Base-by-base conservation (phyloP, 1,140 invertebrate species). In the Cryptotermes secundus region DNA sequence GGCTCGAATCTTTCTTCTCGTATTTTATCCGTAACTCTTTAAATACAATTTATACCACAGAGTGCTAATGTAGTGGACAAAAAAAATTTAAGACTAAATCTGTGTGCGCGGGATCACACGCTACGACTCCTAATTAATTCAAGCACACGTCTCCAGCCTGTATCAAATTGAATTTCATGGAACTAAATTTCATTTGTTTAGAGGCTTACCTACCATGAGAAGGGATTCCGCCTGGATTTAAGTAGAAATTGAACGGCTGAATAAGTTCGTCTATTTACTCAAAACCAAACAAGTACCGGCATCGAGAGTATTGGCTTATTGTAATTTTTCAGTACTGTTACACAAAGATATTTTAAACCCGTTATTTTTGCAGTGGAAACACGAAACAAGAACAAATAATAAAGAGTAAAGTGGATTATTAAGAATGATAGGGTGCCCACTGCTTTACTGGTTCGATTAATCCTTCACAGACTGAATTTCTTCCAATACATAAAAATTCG, bases 141-240 rank as follows among this genome's bases (percentile, higher is more conserved):
- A 14, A n/a, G n/a, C 7, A 31, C 59, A 72, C 59, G 59, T 72
- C n/a, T 72, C 26, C 26, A 16, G 59, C 4, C 59, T 31, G 59
- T 31, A n/a, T 26, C 31, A 72, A 72, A 72, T 72, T 72, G 26
- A 72, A 72, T 72, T 72, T 72, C n/a, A 72, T 72, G 31, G 59
- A n/a, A 72, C 59, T 26, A 72, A 72, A 72, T 72, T 72, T 72
- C 31, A n/a, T 72, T 72, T 72, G 59, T 72, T 31, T 72, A 72
- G 59, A 72, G 59, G 31, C 31, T 72, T 72, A 1, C 31, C 10
- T 72, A 16, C 59, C n/a, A 0, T 72, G 59, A 9, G 14, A n/a
- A n/a, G 59, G 59, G 59, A 72, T 31, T 26, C 59, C 31, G 59
- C 26, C 1, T 31, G 59, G 59, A 72, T 72, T 72, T 72, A 31